Evolutionary conservation across 2,797 vertebrate genomes (phyloP).

Genomic region (Acanthurus leucopareius): DNA sequence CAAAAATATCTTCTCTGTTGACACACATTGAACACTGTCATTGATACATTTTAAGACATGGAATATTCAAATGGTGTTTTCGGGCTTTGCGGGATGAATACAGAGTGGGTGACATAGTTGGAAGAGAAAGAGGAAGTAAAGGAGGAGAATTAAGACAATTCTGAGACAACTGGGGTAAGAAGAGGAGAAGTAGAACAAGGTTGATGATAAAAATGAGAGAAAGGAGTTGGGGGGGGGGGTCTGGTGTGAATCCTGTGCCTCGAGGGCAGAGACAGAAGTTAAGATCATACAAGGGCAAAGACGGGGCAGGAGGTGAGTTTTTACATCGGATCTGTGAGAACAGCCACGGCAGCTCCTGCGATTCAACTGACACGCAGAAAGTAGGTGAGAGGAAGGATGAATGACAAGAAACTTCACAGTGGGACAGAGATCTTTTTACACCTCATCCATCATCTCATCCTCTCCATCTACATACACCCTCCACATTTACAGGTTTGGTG

Average conservation of each 20-base stretch:
- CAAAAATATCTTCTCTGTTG: neutral
- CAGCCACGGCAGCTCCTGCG: conserved; percentile 18
- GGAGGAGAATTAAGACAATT: neutral
- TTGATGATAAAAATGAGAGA: conserved; percentile 9
- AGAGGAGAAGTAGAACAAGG: conserved; percentile 7
- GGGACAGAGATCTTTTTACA: conserved; percentile 65
- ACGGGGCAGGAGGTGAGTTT: conserved; percentile 44
- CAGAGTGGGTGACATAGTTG: neutral
- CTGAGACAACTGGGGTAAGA: neutral
- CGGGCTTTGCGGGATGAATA: neutral
- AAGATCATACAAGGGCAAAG: conserved; percentile 19
- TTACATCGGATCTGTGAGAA: conserved; percentile 45
- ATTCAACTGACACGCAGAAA: conserved; percentile 52
- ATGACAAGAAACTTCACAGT: conserved; percentile 34
- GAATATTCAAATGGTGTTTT: neutral
- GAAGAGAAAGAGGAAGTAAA: neutral
- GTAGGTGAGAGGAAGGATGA: conserved; percentile 34
- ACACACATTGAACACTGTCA: neutral
- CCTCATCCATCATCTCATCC: conserved; percentile 62
- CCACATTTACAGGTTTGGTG: conserved; percentile 47
- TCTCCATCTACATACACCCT: conserved; percentile 24
- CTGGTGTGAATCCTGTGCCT: conserved; percentile 16
- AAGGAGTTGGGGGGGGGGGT: neutral
- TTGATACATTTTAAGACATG: neutral
- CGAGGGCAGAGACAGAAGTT: conserved; percentile 26